Evolutionary conservation across 2,888 invertebrate species (phyloP).

Genomic region (Megaustenia siamemsis): DNA sequence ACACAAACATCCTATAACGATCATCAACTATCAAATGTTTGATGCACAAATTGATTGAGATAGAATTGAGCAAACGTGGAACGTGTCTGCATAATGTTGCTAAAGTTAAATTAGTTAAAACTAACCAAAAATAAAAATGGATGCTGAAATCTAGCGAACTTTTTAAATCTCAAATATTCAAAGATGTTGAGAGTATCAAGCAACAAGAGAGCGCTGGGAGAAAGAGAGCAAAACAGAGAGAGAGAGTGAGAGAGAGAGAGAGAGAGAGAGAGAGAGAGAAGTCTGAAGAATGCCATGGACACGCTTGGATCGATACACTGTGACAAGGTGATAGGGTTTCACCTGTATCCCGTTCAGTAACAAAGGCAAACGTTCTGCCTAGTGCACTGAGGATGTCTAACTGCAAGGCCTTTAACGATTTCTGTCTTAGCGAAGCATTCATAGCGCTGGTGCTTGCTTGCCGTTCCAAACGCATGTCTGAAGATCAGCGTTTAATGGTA

Average conservation of each 20-base stretch:
- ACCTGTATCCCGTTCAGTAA: conserved; percentile 16
- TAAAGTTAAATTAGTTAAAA: too few species aligned
- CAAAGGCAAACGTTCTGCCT: not conserved
- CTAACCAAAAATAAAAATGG: too few species aligned
- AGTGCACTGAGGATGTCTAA: conserved; percentile 14
- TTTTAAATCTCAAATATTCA: not conserved
- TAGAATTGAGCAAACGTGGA: too few species aligned
- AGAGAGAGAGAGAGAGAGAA: too few species aligned
- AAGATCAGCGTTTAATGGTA: not conserved
- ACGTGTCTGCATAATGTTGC: too few species aligned
- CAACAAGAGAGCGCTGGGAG: not conserved
- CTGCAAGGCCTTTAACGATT: not conserved
- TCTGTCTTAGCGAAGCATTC: not conserved
- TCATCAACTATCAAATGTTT: too few species aligned
- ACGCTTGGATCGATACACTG: not conserved
- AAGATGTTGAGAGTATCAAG: not conserved
- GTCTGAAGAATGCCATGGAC: conserved; percentile 25
- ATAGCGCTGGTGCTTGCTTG: not conserved
- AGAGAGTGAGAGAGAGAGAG: not conserved
- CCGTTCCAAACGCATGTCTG: not conserved
- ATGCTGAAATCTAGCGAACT: too few species aligned
- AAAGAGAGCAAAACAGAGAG: not conserved
- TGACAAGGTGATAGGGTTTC: conserved; percentile 38
- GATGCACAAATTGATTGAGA: too few species aligned
- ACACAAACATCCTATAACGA: too few species aligned